Conservation (phyloP, 1,140 invertebrate species). For the Meloidogyne exigua region DNA sequence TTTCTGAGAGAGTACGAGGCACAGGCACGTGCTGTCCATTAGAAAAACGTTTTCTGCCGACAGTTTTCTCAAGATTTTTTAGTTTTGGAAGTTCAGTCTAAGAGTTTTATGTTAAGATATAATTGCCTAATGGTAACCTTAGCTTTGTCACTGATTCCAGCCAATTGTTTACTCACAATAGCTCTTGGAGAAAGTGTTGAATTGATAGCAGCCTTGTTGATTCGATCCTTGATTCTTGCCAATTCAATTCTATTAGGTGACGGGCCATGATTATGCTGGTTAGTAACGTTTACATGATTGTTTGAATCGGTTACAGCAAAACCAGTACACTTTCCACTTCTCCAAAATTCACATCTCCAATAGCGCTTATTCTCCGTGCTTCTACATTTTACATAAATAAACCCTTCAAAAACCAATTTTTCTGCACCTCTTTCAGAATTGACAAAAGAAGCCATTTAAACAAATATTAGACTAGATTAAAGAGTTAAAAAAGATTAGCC, state of each 20-base stretch:
- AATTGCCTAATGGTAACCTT: neutral
- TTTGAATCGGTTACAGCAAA: slow-evolving; percentile 8
- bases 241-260: slow-evolving; percentile 11
- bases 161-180: neutral
- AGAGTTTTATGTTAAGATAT: neutral
- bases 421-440: neutral
- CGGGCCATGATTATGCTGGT: neutral
- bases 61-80: neutral
- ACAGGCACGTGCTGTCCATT: too few relatives aligned
- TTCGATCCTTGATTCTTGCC: neutral
- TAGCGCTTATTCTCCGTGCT: neutral
- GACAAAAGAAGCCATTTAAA: neutral
- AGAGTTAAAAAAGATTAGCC: too few relatives aligned
- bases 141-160: slow-evolving; percentile 15
- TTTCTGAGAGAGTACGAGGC: too few relatives aligned
- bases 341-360: neutral
- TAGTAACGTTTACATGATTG: neutral
- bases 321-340: neutral
- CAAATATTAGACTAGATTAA: too few relatives aligned
- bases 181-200: neutral
- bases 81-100: slow-evolving; percentile 7
- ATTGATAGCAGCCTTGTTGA: neutral
- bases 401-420: neutral
- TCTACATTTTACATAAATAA: neutral
- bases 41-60: too few relatives aligned